Conservation (phyloP, 2,113 vertebrate genomes). For the Sander lucioperca region DNA sequence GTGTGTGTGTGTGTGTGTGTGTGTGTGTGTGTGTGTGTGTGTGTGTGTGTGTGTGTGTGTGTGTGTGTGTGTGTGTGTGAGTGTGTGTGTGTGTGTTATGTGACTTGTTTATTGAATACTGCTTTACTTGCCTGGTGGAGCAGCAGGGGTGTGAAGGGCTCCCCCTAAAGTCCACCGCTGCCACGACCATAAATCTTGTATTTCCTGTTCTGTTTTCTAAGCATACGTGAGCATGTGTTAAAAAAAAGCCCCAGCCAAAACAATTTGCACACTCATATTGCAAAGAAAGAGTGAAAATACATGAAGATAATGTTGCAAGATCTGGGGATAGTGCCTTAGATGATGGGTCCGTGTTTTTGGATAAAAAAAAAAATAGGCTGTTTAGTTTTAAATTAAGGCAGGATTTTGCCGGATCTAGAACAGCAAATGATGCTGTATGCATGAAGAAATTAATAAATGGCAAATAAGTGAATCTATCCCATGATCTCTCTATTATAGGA, state of each 20-base stretch:
- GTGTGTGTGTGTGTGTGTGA: conserved; percentile 24
- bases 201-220: conserved; percentile 53
- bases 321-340: background rate
- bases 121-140: conserved; percentile 44
- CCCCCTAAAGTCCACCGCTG: conserved; percentile 51
- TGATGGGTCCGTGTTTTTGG: background rate
- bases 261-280: background rate
- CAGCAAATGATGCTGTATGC: background rate
- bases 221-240: background rate
- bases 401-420: background rate
- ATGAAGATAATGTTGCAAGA: background rate
- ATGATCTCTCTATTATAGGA: background rate
- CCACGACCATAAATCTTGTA: conserved; percentile 54
- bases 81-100: conserved; percentile 17
- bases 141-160: conserved; percentile 48
- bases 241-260: background rate
- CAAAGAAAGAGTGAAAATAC: background rate
- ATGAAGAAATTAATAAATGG: background rate
- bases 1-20: conserved; percentile 32
- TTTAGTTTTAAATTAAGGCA: background rate
- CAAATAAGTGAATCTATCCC: background rate
- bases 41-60: conserved; percentile 16
- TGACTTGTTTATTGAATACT: conserved; percentile 52
- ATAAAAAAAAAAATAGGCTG: background rate
- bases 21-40: conserved; percentile 19